Conservation (phyloP, 2,888 invertebrate genomes). For the Megastigmus dorsalis region DNA sequence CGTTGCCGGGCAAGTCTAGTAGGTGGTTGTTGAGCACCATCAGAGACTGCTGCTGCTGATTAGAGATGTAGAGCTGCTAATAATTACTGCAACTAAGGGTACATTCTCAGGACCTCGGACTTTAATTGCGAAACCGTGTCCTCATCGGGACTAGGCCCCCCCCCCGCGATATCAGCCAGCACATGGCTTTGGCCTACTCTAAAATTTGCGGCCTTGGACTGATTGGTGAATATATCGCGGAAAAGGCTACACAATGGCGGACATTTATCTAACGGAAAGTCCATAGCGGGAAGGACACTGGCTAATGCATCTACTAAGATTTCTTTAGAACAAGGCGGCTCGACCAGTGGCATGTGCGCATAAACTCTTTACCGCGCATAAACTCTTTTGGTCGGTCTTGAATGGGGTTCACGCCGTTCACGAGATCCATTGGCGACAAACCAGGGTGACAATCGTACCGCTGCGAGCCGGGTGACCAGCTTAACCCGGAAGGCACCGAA, state of each 20-base stretch:
- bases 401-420: slow-evolving; percentile 70
- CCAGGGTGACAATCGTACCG: slow-evolving; percentile 68
- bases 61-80: no score
- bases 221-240: no score
- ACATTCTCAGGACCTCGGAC: slow-evolving; percentile 36
- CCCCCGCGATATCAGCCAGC: slow-evolving; percentile 85
- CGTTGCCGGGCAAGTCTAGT: slow-evolving; percentile 60
- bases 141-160: slow-evolving; percentile 81
- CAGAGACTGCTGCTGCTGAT: slow-evolving; percentile 65
- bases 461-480: slow-evolving; percentile 66
- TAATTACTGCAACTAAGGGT: slow-evolving; percentile 56
- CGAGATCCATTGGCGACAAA: slow-evolving; percentile 65
- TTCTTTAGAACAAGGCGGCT: no score
- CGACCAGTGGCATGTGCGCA: slow-evolving; percentile 65
- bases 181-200: slow-evolving; percentile 76
- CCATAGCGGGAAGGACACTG: slow-evolving; percentile 67
- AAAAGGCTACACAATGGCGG: no score
- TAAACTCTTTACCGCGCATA: slow-evolving; percentile 64
- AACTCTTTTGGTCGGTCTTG: slow-evolving; percentile 69
- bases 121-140: slow-evolving; percentile 75
- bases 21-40: slow-evolving; percentile 68
- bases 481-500: slow-evolving; percentile 68
- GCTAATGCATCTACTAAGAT: no score
- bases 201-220: slow-evolving; percentile 81
- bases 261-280: no score